Evolutionary conservation across 2,797 vertebrate genomes (phyloP).

Genomic region (Vespertilio murinus): DNA sequence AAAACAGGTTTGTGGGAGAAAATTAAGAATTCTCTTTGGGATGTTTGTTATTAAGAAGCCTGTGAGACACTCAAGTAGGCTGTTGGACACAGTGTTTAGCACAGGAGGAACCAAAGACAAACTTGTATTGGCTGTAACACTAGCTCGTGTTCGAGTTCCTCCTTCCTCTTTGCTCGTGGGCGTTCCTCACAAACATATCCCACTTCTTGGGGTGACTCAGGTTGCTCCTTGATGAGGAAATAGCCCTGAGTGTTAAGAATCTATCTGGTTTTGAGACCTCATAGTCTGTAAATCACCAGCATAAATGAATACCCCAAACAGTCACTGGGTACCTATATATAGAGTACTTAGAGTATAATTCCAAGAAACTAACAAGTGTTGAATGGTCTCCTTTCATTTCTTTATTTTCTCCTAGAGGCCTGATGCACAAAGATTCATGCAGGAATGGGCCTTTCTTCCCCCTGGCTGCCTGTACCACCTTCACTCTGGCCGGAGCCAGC

Average conservation of each 20-base stretch:
- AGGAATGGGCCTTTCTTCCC: too few species aligned
- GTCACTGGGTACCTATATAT: rapidly evolving
- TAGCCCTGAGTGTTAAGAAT: neutral
- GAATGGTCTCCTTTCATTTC: neutral
- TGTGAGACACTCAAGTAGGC: neutral
- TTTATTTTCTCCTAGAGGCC: neutral
- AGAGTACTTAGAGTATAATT: neutral
- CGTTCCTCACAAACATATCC: neutral
- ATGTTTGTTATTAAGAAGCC: neutral
- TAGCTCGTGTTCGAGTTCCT: too few species aligned
- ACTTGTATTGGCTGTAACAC: rapidly evolving
- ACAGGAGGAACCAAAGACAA: neutral
- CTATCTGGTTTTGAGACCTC: neutral
- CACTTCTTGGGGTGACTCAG: neutral
- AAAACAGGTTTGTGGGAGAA: neutral
- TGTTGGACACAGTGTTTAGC: neutral
- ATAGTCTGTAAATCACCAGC: neutral
- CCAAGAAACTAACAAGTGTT: neutral
- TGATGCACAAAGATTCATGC: too few species aligned
- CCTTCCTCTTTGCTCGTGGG: neutral
- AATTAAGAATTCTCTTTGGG: constrained; percentile 4
- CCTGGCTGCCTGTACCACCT: too few species aligned
- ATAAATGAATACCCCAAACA: neutral
- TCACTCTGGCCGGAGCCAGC: too few species aligned
- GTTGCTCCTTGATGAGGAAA: neutral